Evolutionary conservation across 1,140 invertebrate genomes (phyloP).

Genomic region (Drosophila repleta): DNA sequence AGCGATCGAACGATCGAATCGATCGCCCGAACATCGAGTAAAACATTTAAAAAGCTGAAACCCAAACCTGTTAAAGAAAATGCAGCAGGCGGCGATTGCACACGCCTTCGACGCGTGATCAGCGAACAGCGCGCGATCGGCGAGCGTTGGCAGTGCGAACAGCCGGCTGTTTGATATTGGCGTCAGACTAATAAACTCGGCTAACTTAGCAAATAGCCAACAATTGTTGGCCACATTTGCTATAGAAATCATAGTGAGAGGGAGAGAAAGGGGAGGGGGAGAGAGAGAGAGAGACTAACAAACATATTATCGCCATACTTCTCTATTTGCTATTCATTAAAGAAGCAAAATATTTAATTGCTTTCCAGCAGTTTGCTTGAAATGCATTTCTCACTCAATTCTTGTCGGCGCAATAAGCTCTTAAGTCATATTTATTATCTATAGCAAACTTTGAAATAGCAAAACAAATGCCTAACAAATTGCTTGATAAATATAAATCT

Average conservation of each 20-base stretch:
- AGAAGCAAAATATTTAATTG: background rate
- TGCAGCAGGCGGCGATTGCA: slow-evolving; percentile 54
- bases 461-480: slow-evolving; percentile 39
- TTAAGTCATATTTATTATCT: slow-evolving; percentile 1
- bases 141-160: slow-evolving; percentile 25
- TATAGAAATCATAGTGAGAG: slow-evolving; percentile 28
- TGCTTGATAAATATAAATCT: slow-evolving; percentile 15
- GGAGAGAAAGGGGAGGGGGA: no score
- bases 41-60: slow-evolving; percentile 30
- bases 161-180: slow-evolving; percentile 49
- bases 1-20: slow-evolving; percentile 42
- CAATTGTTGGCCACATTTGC: slow-evolving; percentile 25
- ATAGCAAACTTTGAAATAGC: background rate
- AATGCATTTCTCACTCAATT: background rate
- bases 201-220: slow-evolving; percentile 33
- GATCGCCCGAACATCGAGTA: slow-evolving; percentile 9
- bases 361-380: background rate
- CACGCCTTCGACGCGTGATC: slow-evolving; percentile 71
- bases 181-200: slow-evolving; percentile 43
- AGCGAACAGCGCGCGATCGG: slow-evolving; percentile 5
- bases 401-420: background rate
- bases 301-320: background rate
- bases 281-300: background rate
- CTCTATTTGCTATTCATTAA: slow-evolving; percentile 47
- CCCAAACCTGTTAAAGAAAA: slow-evolving; percentile 76